Base-by-base conservation (phyloP, 2,888 invertebrate genomes). In the Drosophila niveifrons region DNA sequence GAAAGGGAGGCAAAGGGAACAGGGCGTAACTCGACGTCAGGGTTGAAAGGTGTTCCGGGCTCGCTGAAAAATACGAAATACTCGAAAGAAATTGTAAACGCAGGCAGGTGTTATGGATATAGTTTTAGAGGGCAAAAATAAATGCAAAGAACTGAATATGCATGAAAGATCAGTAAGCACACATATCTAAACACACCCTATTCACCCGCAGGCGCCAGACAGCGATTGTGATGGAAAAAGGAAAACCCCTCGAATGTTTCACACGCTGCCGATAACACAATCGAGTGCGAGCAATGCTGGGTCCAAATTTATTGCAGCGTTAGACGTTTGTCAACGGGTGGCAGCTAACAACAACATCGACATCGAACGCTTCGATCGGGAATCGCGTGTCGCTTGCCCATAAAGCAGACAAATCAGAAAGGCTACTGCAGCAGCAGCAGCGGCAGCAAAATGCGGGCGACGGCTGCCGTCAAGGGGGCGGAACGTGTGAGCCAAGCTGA, bases 331-430 rank as follows among this genome's bases (percentile, higher is more conserved):
- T 62, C 72, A 66, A 70, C 73, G 72, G 67, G 65, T 59, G 65
- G 53, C 61, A 39, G 13, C 43, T 34, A 23, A 23, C 23, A 23
- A 36, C 36, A n/a, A 36, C 36, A 36, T 44, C 44, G 44, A 15
- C 23, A 52, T 64, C 43, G 57, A 57, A 66, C 23, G 23, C 23
- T 80, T 85, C 86, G 86, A 83, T 80, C 70, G 82, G 44, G 39
- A 78, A 83, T 83, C 83, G 83, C 83, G 88, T 83, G 83, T 82
- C 74, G 69, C 67, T 44, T 66, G 72, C 69, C 86, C 75, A 83
- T 83, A 88, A 83, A 88, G 59, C 82, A 78, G 75, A 65, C 67
- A 82, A 84, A 87, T 82, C 81, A 66, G 77, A 58, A 68, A 68
- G 57, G 61, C 75, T 72, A 61, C 55, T 15, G 11, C 44, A 34